Conservation (phyloP, 2,888 invertebrate species). For the Apotomis turbidana region DNA sequence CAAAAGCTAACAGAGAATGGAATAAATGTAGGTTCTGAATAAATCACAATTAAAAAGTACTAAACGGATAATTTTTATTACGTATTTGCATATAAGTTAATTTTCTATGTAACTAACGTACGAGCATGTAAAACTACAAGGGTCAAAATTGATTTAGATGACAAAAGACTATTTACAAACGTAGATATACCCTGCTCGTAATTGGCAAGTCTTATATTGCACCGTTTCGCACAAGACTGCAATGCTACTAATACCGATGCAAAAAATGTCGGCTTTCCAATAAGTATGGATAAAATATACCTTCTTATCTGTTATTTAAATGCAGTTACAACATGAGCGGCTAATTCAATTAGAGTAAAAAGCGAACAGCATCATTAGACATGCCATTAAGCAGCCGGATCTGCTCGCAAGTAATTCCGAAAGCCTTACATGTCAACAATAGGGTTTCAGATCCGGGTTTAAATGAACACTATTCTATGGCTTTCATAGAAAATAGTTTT, state of each 20-base stretch:
- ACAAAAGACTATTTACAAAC: too few species aligned
- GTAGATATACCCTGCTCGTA: too few species aligned
- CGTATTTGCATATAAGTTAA: too few species aligned
- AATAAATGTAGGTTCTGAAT: background rate
- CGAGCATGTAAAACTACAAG: too few species aligned
- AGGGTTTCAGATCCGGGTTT: slow-evolving; percentile 62
- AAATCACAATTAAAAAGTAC: too few species aligned
- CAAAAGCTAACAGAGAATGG: background rate
- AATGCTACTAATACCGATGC: too few species aligned
- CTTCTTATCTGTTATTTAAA: background rate
- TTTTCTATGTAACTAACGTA: too few species aligned
- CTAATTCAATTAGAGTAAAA: slow-evolving; percentile 56
- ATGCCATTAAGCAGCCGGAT: slow-evolving; percentile 52
- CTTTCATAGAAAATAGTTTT: slow-evolving; percentile 43
- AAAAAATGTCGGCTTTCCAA: too few species aligned
- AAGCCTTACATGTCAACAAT: slow-evolving; percentile 55
- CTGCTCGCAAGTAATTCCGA: slow-evolving; percentile 48
- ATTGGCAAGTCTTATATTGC: too few species aligned
- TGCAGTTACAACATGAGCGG: slow-evolving; percentile 10
- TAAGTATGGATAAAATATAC: background rate
- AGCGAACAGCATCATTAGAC: slow-evolving; percentile 51
- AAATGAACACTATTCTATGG: slow-evolving; percentile 51
- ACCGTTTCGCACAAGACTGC: too few species aligned
- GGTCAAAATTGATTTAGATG: too few species aligned
- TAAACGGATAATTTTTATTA: too few species aligned